These are phyloP conservation scores for Xestia c-nigrum DNA, from an alignment of 2,888 invertebrate genomes.

Conservation along the genomic window DNA sequence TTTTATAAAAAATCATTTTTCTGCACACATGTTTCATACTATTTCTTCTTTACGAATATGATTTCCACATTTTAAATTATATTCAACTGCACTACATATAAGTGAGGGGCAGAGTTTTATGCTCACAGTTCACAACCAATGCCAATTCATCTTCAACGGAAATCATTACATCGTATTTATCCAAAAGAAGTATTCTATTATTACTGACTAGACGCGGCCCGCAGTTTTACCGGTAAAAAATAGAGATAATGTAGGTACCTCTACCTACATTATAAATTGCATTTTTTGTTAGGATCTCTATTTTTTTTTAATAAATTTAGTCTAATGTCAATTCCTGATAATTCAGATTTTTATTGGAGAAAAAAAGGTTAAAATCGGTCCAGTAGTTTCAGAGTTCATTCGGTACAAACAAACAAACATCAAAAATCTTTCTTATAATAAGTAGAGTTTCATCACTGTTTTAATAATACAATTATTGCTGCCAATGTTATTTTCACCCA, in stretches of 20 bases:
- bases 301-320: too few relatives aligned
- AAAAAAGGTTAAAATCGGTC: too few relatives aligned
- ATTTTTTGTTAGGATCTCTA: too few relatives aligned
- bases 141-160: not conserved
- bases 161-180: not conserved
- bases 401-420: too few relatives aligned
- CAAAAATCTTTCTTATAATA: too few relatives aligned
- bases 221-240: too few relatives aligned
- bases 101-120: not conserved
- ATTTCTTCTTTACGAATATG: not conserved
- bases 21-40: not conserved
- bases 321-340: too few relatives aligned
- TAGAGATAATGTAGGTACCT: too few relatives aligned
- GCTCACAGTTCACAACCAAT: not conserved
- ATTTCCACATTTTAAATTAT: not conserved
- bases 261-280: too few relatives aligned
- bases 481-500: conserved; percentile 21
- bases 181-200: not conserved
- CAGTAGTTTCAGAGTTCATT: too few relatives aligned
- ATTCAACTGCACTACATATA: not conserved
- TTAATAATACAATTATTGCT: not conserved
- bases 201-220: not conserved
- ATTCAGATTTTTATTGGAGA: too few relatives aligned
- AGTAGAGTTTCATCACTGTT: not conserved
- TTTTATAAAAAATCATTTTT: not conserved